Evolutionary conservation across 2,888 invertebrate species (phyloP), one percentile per base, ranked within the genome.

Genomic region (Pandemis cinnamomeana): DNA sequence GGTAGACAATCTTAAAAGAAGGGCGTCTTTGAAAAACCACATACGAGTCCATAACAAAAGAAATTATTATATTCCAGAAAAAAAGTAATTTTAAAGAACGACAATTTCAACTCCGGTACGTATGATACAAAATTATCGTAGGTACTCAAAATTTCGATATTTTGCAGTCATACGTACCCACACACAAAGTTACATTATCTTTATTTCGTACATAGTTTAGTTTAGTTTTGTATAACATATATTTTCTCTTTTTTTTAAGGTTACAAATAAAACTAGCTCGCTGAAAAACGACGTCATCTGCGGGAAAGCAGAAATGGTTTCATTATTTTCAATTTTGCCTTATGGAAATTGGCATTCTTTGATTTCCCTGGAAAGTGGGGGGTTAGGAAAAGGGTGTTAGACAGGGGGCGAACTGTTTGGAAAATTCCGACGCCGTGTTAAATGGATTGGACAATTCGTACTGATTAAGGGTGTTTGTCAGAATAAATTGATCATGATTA

Each of bases 261-360:
- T 1, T 7, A 6, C 11, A 48, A 11, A 11, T 48, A 48, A 48
- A 48, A 48, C 11, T 13, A 48, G 11, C 4, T 44, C 48, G 8
- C 11, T 10, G 5, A 48, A 48, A 48, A 48, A 48, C 48, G 64
- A 70, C 8, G 8, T n/a, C 44, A 41, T 15, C 53, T 15, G 48
- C 20, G 61, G 48, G 10, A 51, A 51, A 13, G 7, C 46, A 11
- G 27, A 63, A 63, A 46, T 7, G 20, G 63, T 6, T 44, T 48
- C 13, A 58, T 71, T 71, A 48, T 60, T 64, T 58, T 67, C 71
- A 53, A 44, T 62, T 15, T 62, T 62, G 61, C 20, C 61, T 67
- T 71, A 71, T 67, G 61, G 53, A 72, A 72, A 67, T 72, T 46
- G 72, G 44, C 62, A 55, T 72, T 62, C 72, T 67, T 67, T 67